Evolutionary conservation across 2,113 vertebrate species (phyloP), one percentile per base, ranked within the genome.

Genomic region (Corydoras sp.): DNA sequence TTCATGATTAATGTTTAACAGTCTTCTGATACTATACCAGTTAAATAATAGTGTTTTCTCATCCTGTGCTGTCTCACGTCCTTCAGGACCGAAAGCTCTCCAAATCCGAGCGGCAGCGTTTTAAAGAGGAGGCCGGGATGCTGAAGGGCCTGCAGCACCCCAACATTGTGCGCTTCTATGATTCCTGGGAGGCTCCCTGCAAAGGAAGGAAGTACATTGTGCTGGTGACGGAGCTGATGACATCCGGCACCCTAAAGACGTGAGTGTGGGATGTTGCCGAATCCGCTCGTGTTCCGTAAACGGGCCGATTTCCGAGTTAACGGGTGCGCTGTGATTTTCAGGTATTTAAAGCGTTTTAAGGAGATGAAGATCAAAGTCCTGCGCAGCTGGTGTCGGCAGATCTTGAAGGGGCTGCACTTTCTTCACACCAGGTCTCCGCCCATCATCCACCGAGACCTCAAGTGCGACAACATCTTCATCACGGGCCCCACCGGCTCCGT

Each of bases 41-140:
- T 43, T 43, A 43, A 43, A 43, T 43, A 43, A 43, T 4, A 8
- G 51, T 12, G 51, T 10, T 53, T 12, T 3, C 18, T 24, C 18
- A 24, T 53, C 13, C 10, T 10, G 10, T 53, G 11, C 51, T 10
- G 10, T 53, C 13, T 53, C 29, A 58, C 15, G 30, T 2, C 11
- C 76, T 69, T 18, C 61, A 99, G 96, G 96, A 99, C 87, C 93
- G 96, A 65, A 99, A 99, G 77, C 87, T 99, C 79, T 92, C 96
- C 14, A 98, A 93, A 82, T 88, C 96, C 2, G 96, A 99, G 85
- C 88, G 96, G 48, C 96, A 98, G 71, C 91, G 96, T 54, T 98
- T 99, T 87, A 99, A 98, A 86, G 96, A 99, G 81, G 96, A 99
- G 83, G 96, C 96, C 14, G 96, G 93, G 65, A 99, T 99, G 96